phyloP scores from a whole-genome alignment of 2,113 vertebrate genomes.

The Catharus minimus region DNA sequence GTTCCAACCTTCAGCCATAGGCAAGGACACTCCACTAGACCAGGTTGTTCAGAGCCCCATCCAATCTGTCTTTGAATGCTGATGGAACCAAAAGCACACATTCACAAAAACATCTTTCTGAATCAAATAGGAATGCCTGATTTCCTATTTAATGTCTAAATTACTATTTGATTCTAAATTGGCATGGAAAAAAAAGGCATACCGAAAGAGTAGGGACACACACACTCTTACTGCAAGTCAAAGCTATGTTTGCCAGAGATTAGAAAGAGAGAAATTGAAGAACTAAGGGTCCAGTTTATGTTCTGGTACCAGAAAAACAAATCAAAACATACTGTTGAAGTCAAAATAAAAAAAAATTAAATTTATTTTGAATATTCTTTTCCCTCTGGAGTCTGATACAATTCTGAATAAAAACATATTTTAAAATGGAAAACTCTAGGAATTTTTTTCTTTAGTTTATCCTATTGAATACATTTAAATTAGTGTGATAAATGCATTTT shows the following conservation, averaged over 20 bases:
- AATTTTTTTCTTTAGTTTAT: not conserved
- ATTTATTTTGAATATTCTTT: not conserved
- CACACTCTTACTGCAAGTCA: not conserved
- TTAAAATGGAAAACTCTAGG: not conserved
- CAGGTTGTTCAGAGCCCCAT: not conserved
- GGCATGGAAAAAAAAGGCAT: not conserved
- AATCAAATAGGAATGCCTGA: not conserved
- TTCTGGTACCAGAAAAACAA: not conserved
- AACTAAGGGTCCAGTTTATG: not conserved
- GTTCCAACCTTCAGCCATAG: not conserved
- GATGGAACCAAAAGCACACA: not conserved
- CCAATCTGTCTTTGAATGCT: not conserved
- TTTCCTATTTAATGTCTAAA: not conserved
- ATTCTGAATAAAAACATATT: not conserved
- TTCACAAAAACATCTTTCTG: not conserved
- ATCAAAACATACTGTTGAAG: not conserved
- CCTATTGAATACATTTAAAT: not conserved
- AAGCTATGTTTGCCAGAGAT: not conserved
- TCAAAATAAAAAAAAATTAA: not conserved
- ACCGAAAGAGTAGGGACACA: not conserved
- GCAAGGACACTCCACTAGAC: not conserved
- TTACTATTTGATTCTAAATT: not conserved
- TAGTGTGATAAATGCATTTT: not conserved
- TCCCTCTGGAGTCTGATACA: not conserved
- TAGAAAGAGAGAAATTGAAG: not conserved